Conservation (phyloP, 2,797 vertebrate genomes). For the Orestias chungarensis region DNA sequence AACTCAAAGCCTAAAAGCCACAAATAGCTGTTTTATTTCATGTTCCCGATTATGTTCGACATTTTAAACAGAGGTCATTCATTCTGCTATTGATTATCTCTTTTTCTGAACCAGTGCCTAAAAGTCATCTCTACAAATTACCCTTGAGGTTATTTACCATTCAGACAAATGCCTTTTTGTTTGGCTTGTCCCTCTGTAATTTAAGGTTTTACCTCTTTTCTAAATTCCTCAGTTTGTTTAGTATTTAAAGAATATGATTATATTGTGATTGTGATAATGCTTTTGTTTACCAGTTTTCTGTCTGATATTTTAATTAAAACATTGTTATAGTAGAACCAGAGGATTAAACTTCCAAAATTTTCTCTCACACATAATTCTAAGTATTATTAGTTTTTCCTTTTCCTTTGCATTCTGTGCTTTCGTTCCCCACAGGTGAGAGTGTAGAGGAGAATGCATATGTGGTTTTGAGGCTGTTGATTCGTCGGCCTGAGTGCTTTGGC, state of each 20-base stretch:
- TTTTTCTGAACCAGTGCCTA: slow-evolving; percentile 24
- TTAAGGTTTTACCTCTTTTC: slow-evolving; percentile 2
- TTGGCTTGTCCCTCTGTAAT: slow-evolving; percentile 1
- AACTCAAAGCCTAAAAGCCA: slow-evolving; percentile 15
- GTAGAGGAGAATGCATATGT: slow-evolving; percentile 96
- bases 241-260: slow-evolving; percentile 7
- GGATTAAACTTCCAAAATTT: neutral
- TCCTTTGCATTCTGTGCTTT: neutral
- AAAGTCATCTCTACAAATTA: slow-evolving; percentile 37
- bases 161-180: slow-evolving; percentile 26
- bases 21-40: slow-evolving; percentile 15
- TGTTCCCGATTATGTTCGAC: slow-evolving; percentile 29
- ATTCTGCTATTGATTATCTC: slow-evolving; percentile 49
- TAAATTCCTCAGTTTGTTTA: slow-evolving; percentile 1
- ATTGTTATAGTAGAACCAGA: neutral
- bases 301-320: neutral
- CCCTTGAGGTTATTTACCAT: slow-evolving; percentile 38
- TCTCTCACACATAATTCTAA: neutral
- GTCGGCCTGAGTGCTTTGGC: slow-evolving; percentile 94
- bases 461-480: slow-evolving; percentile 91
- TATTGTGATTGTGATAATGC: neutral
- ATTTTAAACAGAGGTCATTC: slow-evolving; percentile 39
- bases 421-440: slow-evolving; percentile 85
- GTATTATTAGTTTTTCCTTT: neutral
- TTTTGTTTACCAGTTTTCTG: slow-evolving; percentile 4